phyloP scores from a whole-genome alignment of 2,888 invertebrate species.

The Papilio protenor region DNA sequence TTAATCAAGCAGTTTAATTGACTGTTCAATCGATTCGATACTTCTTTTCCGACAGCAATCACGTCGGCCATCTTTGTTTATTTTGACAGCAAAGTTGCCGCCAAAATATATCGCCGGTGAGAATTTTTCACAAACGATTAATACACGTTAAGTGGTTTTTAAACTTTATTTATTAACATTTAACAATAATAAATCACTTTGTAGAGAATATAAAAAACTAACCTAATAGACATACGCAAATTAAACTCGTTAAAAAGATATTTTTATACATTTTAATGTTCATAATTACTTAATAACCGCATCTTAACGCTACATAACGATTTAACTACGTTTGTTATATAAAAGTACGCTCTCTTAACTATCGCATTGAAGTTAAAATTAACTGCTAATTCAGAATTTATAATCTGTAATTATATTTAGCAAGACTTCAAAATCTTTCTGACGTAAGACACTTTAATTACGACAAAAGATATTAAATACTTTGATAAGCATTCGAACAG shows the following conservation, averaged over 20 bases:
- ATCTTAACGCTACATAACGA: constrained; percentile 4
- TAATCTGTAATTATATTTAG: not conserved
- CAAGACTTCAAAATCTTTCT: not conserved
- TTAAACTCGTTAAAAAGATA: constrained; percentile 1
- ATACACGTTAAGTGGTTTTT: constrained; percentile 1
- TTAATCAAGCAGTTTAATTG: constrained; percentile 12
- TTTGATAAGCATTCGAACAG: not conserved
- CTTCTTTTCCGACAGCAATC: constrained; percentile 3
- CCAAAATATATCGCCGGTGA: not conserved
- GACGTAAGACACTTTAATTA: not conserved
- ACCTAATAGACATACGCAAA: not conserved
- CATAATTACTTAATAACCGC: not conserved
- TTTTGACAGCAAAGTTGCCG: constrained; percentile 9
- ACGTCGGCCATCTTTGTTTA: constrained; percentile 19
- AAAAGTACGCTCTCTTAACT: not conserved
- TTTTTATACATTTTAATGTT: not conserved
- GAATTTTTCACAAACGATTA: not conserved
- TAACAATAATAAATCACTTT: not conserved
- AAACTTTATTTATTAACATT: not conserved
- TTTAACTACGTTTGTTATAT: constrained; percentile 14
- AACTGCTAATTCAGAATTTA: constrained; percentile 15
- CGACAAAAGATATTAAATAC: not conserved
- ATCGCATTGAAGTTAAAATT: constrained; percentile 8
- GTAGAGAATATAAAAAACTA: not conserved
- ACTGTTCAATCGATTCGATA: not conserved